A percentile compares a stretch with the other conserved stretches of the same genome.
These are phyloP conservation scores for Anhinga anhinga DNA, from an alignment of 2,113 vertebrate genomes.

Conservation along the genomic window DNA sequence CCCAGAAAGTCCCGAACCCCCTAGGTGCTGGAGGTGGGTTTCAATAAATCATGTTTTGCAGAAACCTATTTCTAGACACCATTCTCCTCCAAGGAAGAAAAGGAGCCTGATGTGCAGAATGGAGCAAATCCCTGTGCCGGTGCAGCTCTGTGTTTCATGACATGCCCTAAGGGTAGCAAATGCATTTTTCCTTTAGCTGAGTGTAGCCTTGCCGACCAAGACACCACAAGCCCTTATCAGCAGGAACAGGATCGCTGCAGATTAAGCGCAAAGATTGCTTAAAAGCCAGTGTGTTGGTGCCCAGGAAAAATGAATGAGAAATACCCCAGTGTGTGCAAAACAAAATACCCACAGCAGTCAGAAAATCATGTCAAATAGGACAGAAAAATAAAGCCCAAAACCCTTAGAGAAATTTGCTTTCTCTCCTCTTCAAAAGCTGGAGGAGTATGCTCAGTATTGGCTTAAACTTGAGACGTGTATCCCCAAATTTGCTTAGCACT, in stretches of 20 bases:
- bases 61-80: neutral
- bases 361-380: neutral
- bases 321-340: neutral
- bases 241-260: neutral
- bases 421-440: neutral
- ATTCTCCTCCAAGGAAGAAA: neutral
- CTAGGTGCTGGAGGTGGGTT: neutral
- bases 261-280: neutral
- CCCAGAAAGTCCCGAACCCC: neutral
- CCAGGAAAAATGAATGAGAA: neutral
- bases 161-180: neutral
- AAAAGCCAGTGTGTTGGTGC: neutral
- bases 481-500: neutral
- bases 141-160: neutral
- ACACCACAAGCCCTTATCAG: neutral
- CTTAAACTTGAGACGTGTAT: rapidly evolving
- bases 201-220: rapidly evolving
- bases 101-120: neutral
- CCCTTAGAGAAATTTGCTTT: neutral
- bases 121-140: neutral
- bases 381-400: neutral
- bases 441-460: neutral
- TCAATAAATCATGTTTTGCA: neutral
- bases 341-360: neutral
- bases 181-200: neutral